These are phyloP conservation scores for Cotesia glomerata DNA, from an alignment of 1,140 invertebrate genomes.

Conservation along the genomic window DNA sequence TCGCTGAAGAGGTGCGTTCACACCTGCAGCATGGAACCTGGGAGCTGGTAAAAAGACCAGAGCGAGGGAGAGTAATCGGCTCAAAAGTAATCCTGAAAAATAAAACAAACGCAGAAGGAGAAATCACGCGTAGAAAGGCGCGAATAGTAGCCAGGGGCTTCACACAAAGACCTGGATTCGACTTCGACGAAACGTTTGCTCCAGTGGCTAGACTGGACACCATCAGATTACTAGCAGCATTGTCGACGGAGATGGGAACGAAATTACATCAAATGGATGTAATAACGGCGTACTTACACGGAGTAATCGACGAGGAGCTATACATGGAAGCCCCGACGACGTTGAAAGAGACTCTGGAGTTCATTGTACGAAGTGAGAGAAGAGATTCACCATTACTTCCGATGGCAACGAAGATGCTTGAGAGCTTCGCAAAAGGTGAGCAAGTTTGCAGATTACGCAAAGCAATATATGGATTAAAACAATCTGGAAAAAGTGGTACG, in stretches of 20 bases:
- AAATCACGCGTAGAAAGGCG: constrained; percentile 27
- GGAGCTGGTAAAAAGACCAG: background rate
- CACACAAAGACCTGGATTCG: constrained; percentile 36
- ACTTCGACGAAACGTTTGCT: constrained; percentile 43
- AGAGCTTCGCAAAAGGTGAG: constrained; percentile 7
- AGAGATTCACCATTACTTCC: background rate
- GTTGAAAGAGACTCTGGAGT: background rate
- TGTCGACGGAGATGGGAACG: constrained; percentile 24
- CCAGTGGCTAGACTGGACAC: constrained; percentile 40
- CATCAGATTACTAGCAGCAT: constrained; percentile 33
- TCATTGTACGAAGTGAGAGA: background rate
- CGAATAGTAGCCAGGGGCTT: constrained; percentile 43
- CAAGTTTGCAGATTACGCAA: constrained; percentile 42
- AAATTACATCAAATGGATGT: constrained; percentile 24
- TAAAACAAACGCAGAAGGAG: background rate
- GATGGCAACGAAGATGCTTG: background rate
- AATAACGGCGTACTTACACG: constrained; percentile 52
- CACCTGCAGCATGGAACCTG: background rate
- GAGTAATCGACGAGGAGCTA: constrained; percentile 21
- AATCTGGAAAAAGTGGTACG: constrained; percentile 48
- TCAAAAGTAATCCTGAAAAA: background rate
- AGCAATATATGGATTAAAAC: constrained; percentile 44
- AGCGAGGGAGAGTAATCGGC: background rate
- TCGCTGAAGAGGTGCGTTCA: background rate
- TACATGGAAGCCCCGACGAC: constrained; percentile 21